Percentiles rank a stretch among this genome's conserved stretches.
Conservation (phyloP, 2,113 vertebrate species). For the Piprites chloris region DNA sequence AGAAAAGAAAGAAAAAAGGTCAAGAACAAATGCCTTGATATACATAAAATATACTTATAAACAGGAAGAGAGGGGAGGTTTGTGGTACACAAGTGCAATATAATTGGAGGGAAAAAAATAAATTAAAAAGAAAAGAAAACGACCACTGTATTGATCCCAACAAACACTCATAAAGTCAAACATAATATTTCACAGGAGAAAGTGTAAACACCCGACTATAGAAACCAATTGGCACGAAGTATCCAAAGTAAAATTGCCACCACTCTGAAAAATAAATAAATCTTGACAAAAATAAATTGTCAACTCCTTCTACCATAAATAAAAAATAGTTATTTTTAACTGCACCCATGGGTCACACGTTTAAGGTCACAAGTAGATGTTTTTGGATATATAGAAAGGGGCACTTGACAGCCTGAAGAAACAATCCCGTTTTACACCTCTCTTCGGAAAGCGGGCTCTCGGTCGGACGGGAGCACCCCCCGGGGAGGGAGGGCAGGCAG, state of each 20-base stretch:
- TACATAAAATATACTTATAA: constrained; percentile 76
- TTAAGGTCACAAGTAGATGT: constrained; percentile 92
- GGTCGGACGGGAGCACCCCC: neutral
- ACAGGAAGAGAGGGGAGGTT: constrained; percentile 56
- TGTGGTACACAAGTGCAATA: constrained; percentile 83
- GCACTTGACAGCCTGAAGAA: constrained; percentile 81
- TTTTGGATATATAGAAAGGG: constrained; percentile 83
- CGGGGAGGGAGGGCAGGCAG: neutral
- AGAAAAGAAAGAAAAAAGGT: constrained; percentile 35
- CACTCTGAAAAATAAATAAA: constrained; percentile 87
- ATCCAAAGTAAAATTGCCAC: constrained; percentile 79
- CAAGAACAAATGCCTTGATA: constrained; percentile 74
- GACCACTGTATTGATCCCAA: constrained; percentile 78
- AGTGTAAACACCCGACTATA: constrained; percentile 83
- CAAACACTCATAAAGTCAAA: constrained; percentile 87
- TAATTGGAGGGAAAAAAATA: constrained; percentile 65
- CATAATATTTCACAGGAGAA: constrained; percentile 76
- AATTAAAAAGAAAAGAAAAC: constrained; percentile 4
- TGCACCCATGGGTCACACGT: constrained; percentile 77
- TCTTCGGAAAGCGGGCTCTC: neutral
- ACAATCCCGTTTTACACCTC: constrained; percentile 57
- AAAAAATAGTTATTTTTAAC: constrained; percentile 86
- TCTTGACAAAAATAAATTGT: constrained; percentile 80
- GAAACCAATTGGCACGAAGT: constrained; percentile 81
- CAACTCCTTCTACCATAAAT: constrained; percentile 84